A percentile compares a stretch with the other conserved stretches of the same genome.
Conservation (phyloP, 92 coral and sea anemone species). For the Porites rus region DNA sequence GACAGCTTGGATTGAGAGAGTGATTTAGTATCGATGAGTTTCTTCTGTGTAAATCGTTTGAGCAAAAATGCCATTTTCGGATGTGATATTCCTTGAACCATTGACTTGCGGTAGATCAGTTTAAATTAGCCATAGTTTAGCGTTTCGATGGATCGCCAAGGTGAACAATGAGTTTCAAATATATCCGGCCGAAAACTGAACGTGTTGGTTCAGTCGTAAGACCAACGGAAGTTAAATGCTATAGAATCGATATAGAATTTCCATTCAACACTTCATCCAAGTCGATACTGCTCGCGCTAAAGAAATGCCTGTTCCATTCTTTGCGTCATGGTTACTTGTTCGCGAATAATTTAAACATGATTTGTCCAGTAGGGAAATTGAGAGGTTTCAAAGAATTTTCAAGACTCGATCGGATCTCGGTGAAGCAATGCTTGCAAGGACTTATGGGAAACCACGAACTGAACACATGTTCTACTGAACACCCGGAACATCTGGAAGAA, state of each 20-base stretch:
- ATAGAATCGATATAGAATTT: too few species aligned
- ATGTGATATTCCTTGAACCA: not conserved
- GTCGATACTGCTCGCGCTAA: too few species aligned
- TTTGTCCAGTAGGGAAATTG: not conserved
- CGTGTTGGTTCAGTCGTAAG: not conserved
- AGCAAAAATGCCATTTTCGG: not conserved
- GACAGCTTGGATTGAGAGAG: not conserved
- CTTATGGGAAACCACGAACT: not conserved
- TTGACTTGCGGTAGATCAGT: not conserved
- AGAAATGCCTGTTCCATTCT: not conserved
- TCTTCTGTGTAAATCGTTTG: slow-evolving; percentile 1
- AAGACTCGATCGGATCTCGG: not conserved
- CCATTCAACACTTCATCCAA: too few species aligned
- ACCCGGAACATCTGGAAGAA: too few species aligned
- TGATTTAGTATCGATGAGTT: not conserved
- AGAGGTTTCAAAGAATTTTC: not conserved
- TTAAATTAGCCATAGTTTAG: not conserved
- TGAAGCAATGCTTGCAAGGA: not conserved
- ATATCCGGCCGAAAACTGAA: not conserved
- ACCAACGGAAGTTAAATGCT: not conserved
- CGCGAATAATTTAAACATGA: not conserved
- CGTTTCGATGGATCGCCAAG: not conserved
- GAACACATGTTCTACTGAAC: too few species aligned
- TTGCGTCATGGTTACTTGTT: not conserved
- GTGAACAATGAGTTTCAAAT: not conserved